phyloP scores from a whole-genome alignment of 2,113 vertebrate genomes.

The Lophotis ruficrista region DNA sequence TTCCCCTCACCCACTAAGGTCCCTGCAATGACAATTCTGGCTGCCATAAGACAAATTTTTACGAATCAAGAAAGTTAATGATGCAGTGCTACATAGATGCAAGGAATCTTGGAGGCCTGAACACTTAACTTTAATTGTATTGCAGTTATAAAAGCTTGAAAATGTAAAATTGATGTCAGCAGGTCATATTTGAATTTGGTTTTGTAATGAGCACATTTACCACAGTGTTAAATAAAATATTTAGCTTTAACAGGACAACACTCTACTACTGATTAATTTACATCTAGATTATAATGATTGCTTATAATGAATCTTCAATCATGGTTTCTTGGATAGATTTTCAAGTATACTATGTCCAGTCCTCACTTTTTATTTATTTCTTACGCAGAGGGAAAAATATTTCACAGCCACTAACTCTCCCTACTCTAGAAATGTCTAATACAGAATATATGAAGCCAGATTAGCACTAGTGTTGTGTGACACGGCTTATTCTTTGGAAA shows the following conservation, averaged over 20 bases:
- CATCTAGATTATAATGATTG: background rate
- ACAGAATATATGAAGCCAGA: background rate
- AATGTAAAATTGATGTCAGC: background rate
- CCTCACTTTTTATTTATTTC: background rate
- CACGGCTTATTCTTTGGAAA: background rate
- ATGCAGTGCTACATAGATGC: background rate
- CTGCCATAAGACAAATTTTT: background rate
- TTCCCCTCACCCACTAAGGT: background rate
- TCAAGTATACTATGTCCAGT: background rate
- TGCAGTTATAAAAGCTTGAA: background rate
- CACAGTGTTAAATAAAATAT: background rate
- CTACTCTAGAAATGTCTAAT: background rate
- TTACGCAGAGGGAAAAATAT: background rate
- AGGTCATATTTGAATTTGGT: background rate
- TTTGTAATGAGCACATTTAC: background rate
- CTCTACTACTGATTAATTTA: background rate
- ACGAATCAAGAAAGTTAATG: background rate
- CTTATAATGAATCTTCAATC: background rate
- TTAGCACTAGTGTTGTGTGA: background rate
- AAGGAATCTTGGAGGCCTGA: background rate
- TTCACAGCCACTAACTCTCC: background rate
- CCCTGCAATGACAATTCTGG: background rate
- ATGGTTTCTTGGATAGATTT: background rate
- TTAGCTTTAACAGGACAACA: background rate
- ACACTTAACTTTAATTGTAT: background rate